Evolutionary conservation across 2,888 invertebrate genomes (phyloP), one percentile per base, ranked within the genome.

Genomic region (Anticlea derivata): DNA sequence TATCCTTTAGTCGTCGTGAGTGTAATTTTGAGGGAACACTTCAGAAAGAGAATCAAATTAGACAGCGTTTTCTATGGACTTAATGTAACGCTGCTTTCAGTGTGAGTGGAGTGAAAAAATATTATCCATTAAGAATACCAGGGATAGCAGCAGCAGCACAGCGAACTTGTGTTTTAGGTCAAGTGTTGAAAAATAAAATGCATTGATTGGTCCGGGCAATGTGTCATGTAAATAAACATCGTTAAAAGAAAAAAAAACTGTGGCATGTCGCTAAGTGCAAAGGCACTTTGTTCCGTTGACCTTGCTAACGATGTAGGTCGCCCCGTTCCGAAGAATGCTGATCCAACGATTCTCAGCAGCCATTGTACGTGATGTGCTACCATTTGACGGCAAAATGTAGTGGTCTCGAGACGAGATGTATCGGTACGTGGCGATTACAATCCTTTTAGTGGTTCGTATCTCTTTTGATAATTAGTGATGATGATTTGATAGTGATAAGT

Each of bases 371-470:
- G 34, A 24, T 49, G n/a, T 33, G 44, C 38, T 17, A 33, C 31
- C 46, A 55, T 48, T 52, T 39, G 41, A 41, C 60, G 59, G 62
- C 68, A 79, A 76, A 72, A 86, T 86, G 84, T 73, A 64, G 70
- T 70, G 65, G 30, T 68, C 48, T 59, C 68, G 61, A 66, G 53
- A 17, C 63, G 63, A 48, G 30, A 86, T 86, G 86, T 70, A 63
- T 70, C 75, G 68, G 66, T 77, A 76, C 78, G 80, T 82, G 80
- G 75, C 65, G 71, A 70, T 80, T 60, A 63, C 68, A 50, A 55
- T 75, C 24, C 61, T 78, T 43, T 50, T 74, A 35, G 60, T 78
- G 84, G 86, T 87, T 77, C 61, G 86, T 86, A 80, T 75, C 59
- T 46, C 29, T n/a, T n/a, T n/a, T n/a, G n/a, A n/a, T n/a, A 46